Evolutionary conservation across 2,113 vertebrate species (phyloP).

Genomic region (Brachionichthys hirsutus): DNA sequence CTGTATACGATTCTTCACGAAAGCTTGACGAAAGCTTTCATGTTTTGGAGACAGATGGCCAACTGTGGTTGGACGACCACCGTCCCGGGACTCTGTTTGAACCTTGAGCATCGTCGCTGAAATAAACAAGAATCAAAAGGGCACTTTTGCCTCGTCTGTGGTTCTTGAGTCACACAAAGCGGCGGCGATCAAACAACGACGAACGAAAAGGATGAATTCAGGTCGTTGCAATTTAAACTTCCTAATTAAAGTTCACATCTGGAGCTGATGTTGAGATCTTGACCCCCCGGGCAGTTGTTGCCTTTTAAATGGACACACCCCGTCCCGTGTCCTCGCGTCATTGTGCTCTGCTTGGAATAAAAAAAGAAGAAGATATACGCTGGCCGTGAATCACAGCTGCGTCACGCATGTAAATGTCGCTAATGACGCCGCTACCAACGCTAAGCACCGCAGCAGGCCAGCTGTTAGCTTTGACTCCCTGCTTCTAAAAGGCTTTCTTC

Average conservation of each 20-base stretch:
- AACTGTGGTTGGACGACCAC: slow-evolving; percentile 24
- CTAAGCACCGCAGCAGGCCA: slow-evolving; percentile 53
- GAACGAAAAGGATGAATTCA: not conserved
- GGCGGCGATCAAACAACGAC: slow-evolving; percentile 1
- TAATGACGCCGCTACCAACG: slow-evolving; percentile 55
- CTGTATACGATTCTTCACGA: no score
- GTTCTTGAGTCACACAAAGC: slow-evolving; percentile 19
- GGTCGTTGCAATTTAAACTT: no score
- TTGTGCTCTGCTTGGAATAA: not conserved
- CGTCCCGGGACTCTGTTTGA: slow-evolving; percentile 32
- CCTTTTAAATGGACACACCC: not conserved
- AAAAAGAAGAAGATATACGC: slow-evolving; percentile 15
- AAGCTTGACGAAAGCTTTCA: not conserved
- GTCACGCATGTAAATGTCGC: slow-evolving; percentile 33
- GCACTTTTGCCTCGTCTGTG: slow-evolving; percentile 28
- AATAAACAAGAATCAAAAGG: slow-evolving; percentile 9
- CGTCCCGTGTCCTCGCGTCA: not conserved
- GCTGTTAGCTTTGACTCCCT: slow-evolving; percentile 58
- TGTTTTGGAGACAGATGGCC: slow-evolving; percentile 24
- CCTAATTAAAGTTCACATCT: slow-evolving; percentile 3
- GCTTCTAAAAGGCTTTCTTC: slow-evolving; percentile 46
- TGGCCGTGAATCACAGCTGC: slow-evolving; percentile 8
- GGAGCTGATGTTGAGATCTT: not conserved
- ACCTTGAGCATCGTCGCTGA: slow-evolving; percentile 47
- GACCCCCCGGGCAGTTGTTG: not conserved